Evolutionary conservation across 2,113 vertebrate genomes (phyloP).

Genomic region (Cephalopholis sonnerati): DNA sequence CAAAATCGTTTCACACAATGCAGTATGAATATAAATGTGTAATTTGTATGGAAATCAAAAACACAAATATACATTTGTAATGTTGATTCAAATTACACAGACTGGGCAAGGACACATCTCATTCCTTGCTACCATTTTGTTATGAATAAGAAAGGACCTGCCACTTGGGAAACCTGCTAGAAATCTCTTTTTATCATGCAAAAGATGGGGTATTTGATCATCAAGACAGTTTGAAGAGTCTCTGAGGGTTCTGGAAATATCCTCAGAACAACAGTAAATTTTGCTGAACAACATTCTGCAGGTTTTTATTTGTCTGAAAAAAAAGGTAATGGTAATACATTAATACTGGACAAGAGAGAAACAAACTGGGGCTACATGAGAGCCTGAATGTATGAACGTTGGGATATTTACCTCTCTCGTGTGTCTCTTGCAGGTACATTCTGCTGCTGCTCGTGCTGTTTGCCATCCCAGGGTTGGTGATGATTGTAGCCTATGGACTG

Average conservation of each 20-base stretch:
- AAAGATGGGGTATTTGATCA: background rate
- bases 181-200: background rate
- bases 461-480: constrained; percentile 86
- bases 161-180: too few species aligned
- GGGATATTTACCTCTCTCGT: background rate
- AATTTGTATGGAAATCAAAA: background rate
- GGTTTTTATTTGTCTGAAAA: background rate
- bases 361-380: background rate
- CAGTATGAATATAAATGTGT: background rate
- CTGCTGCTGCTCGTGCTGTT: constrained; percentile 85
- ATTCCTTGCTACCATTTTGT: background rate
- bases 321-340: background rate
- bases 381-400: background rate
- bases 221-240: background rate
- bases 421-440: constrained; percentile 78
- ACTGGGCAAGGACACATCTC: background rate
- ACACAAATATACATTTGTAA: background rate
- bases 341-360: background rate
- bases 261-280: background rate
- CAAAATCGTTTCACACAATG: background rate
- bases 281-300: background rate
- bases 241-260: background rate
- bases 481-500: constrained; percentile 86
- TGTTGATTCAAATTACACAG: background rate
- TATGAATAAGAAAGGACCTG: background rate